phyloP scores from a whole-genome alignment of 2,113 vertebrate species.

The Psittacus erithacus region DNA sequence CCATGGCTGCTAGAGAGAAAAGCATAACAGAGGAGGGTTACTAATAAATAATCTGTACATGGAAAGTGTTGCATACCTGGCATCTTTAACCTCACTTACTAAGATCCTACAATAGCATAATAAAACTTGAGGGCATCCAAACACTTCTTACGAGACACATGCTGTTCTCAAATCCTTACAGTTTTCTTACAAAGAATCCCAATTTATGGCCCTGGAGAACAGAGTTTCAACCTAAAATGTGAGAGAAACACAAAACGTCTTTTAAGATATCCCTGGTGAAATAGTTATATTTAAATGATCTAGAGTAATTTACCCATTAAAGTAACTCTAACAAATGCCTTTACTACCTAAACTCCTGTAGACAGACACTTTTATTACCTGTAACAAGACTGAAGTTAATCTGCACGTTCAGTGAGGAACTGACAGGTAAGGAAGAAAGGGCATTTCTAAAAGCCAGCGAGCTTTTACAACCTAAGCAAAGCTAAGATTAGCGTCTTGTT shows the following conservation, averaged over 20 bases:
- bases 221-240: neutral
- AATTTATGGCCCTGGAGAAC: neutral
- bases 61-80: neutral
- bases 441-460: neutral
- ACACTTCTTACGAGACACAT: neutral
- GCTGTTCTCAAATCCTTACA: neutral
- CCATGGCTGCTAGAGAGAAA: conserved; percentile 74
- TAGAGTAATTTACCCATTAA: neutral
- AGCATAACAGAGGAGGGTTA: neutral
- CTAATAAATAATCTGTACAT: neutral
- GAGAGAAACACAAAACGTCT: neutral
- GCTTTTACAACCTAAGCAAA: neutral
- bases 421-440: neutral
- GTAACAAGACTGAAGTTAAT: neutral
- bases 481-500: neutral
- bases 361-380: too few species aligned
- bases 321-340: neutral
- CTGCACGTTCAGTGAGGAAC: neutral
- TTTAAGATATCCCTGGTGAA: neutral
- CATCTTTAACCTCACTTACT: neutral
- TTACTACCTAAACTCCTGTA: neutral
- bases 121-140: neutral
- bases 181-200: neutral
- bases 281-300: too few species aligned
- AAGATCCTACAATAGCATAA: neutral